Conservation (phyloP, 2,113 vertebrate genomes). For the Uria lomvia region DNA sequence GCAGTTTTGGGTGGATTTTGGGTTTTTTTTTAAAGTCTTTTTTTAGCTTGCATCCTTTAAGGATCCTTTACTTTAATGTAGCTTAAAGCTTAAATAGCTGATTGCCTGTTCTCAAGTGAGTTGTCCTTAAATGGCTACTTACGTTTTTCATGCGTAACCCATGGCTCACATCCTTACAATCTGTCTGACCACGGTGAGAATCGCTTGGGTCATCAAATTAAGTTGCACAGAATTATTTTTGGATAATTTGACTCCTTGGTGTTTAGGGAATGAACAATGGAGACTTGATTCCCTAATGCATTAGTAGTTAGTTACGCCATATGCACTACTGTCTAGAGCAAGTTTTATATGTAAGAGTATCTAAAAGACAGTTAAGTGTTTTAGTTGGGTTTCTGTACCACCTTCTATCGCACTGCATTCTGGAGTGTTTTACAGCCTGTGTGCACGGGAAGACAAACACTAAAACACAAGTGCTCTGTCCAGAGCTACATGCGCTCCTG, state of each 20-base stretch:
- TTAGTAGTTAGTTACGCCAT: neutral
- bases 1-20: neutral
- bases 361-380: neutral
- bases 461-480: neutral
- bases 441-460: rapidly evolving
- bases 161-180: neutral
- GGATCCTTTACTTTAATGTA: neutral
- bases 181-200: neutral
- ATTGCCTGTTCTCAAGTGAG: neutral
- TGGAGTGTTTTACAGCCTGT: neutral
- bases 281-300: neutral
- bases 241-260: neutral
- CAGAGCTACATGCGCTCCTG: neutral
- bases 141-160: neutral
- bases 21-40: neutral
- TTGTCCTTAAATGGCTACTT: neutral
- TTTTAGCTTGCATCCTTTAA: neutral
- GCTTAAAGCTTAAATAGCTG: neutral
- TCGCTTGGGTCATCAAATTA: neutral
- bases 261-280: neutral
- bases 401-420: too few relatives aligned
- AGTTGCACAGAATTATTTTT: neutral
- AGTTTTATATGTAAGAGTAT: neutral
- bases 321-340: neutral
- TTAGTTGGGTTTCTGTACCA: neutral